phyloP scores from a whole-genome alignment of 1,140 invertebrate genomes.

The Tenebrio molitor region DNA sequence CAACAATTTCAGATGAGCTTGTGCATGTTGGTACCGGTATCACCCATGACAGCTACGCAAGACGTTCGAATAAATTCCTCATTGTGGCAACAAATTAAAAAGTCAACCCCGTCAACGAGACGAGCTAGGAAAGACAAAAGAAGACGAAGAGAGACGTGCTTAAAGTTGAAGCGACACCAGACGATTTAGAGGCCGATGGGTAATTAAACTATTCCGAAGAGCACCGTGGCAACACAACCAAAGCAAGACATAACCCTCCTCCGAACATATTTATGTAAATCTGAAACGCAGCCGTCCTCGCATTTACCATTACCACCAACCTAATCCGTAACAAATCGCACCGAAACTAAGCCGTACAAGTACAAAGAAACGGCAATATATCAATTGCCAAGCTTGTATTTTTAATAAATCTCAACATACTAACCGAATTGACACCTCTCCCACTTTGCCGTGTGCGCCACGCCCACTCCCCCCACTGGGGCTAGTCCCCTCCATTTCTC shows the following conservation, averaged over 20 bases:
- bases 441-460: conserved; percentile 4
- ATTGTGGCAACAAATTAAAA: too few relatives aligned
- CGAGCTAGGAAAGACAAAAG: too few relatives aligned
- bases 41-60: too few relatives aligned
- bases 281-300: background rate
- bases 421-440: conserved; percentile 59
- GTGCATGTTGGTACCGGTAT: too few relatives aligned
- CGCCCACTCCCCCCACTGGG: conserved; percentile 14
- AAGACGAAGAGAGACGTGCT: too few relatives aligned
- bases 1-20: too few relatives aligned
- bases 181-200: too few relatives aligned
- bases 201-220: conserved; percentile 22
- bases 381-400: conserved; percentile 50
- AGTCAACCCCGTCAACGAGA: too few relatives aligned
- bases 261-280: conserved; percentile 31
- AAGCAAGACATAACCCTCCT: conserved; percentile 1
- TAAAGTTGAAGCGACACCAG: too few relatives aligned
- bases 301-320: conserved; percentile 22
- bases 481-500: conserved; percentile 1
- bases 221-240: background rate
- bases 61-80: too few relatives aligned
- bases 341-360: conserved; percentile 49
- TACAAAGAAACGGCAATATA: conserved; percentile 55
- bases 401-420: conserved; percentile 56
- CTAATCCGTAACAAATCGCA: conserved; percentile 55